Evolutionary conservation across 2,888 invertebrate genomes (phyloP).

Genomic region (Tenodera sinensis): DNA sequence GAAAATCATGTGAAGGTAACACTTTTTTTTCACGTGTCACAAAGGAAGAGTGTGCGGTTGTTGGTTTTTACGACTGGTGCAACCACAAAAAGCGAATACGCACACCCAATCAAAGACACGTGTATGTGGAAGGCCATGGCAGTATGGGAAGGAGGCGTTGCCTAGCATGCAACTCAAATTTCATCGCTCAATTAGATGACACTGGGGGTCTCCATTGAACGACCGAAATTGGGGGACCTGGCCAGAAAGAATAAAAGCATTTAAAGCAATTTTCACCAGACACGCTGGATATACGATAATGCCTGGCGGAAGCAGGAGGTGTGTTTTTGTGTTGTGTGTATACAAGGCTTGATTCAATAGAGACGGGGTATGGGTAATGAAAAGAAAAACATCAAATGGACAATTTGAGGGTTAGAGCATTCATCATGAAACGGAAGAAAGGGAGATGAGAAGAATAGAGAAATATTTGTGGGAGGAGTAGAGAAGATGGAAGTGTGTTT

Average conservation of each 20-base stretch:
- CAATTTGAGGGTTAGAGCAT: conserved; percentile 10
- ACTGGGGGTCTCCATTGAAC: background rate
- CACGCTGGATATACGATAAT: conserved; percentile 13
- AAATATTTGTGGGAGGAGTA: background rate
- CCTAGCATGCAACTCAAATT: background rate
- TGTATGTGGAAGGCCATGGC: background rate
- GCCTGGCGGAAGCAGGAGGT: background rate
- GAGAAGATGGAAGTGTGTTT: background rate
- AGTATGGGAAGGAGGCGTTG: background rate
- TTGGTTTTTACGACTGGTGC: background rate
- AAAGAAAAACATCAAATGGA: conserved; percentile 21
- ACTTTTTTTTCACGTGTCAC: too few relatives aligned
- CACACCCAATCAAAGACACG: background rate
- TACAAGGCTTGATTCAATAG: conserved; percentile 19
- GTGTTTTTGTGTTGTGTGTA: conserved; percentile 11
- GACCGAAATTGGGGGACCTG: background rate
- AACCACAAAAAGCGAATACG: background rate
- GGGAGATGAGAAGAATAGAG: background rate
- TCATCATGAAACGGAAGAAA: background rate
- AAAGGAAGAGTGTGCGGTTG: too few relatives aligned
- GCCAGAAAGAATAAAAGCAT: conserved; percentile 5
- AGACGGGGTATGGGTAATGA: conserved; percentile 2
- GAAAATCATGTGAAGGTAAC: too few relatives aligned
- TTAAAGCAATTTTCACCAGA: conserved; percentile 23
- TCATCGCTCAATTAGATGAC: conserved; percentile 16